These are phyloP conservation scores for Carcina quercana DNA, from an alignment of 2,888 invertebrate genomes.

Conservation along the genomic window DNA sequence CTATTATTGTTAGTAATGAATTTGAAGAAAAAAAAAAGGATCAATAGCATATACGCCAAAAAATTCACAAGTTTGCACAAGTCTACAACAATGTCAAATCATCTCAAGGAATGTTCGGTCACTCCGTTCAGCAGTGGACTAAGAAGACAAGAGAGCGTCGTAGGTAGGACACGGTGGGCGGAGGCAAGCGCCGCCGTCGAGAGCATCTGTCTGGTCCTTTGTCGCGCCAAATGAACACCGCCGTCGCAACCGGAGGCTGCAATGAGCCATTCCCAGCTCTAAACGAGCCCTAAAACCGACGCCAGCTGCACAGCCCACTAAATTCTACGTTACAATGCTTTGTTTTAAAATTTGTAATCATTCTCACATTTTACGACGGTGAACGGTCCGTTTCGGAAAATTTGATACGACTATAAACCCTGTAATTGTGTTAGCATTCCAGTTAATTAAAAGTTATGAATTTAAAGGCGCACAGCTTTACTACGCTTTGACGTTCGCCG, in stretches of 20 bases:
- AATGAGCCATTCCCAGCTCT: slow-evolving; percentile 51
- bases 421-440: slow-evolving; percentile 70
- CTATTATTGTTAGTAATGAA: no score
- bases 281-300: slow-evolving; percentile 58
- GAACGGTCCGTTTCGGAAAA: slow-evolving; percentile 70
- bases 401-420: slow-evolving; percentile 71
- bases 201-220: slow-evolving; percentile 66
- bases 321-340: slow-evolving; percentile 67
- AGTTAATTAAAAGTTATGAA: slow-evolving; percentile 74
- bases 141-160: slow-evolving; percentile 17
- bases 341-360: slow-evolving; percentile 73
- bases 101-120: no score
- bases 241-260: slow-evolving; percentile 53
- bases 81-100: no score
- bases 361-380: slow-evolving; percentile 71
- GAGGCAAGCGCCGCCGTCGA: slow-evolving; percentile 22
- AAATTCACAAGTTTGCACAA: no score
- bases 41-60: no score
- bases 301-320: slow-evolving; percentile 64
- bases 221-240: slow-evolving; percentile 65
- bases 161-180: slow-evolving; percentile 14
- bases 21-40: no score
- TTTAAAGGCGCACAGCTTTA: slow-evolving; percentile 62
- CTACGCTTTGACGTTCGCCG: slow-evolving; percentile 50
- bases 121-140: no score